These are phyloP conservation scores for Sycophila sp. DNA, from an alignment of 1,140 invertebrate species.

Conservation along the genomic window DNA sequence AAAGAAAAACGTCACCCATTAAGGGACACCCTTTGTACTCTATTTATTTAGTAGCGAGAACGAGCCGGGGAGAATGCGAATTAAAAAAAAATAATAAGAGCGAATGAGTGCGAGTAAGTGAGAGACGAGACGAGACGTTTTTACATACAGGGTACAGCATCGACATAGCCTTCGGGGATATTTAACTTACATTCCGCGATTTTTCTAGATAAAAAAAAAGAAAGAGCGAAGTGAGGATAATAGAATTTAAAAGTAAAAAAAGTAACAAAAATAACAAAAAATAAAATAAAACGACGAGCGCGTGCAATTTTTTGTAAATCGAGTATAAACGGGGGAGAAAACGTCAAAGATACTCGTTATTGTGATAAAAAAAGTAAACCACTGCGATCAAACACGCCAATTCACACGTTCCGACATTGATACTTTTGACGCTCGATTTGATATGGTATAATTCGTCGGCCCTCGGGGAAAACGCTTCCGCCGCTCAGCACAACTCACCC, in stretches of 20 bases:
- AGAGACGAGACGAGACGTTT: constrained; percentile 28
- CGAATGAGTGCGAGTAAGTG: not conserved
- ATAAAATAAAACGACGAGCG: not conserved
- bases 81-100: no score
- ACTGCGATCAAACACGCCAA: not conserved
- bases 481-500: not conserved
- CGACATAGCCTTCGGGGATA: constrained; percentile 24
- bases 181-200: constrained; percentile 30
- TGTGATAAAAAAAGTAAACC: constrained; percentile 16
- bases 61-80: not conserved
- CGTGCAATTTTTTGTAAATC: constrained; percentile 32
- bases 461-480: constrained; percentile 29
- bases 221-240: not conserved
- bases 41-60: not conserved
- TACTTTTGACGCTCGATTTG: constrained; percentile 20
- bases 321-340: no score
- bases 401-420: not conserved
- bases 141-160: constrained; percentile 36
- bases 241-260: no score
- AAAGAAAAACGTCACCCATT: constrained; percentile 9
- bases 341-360: constrained; percentile 27
- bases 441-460: not conserved
- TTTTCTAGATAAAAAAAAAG: constrained; percentile 27
- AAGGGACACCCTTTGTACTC: not conserved
- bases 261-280: no score